Evolutionary conservation across 2,888 invertebrate genomes (phyloP).

Genomic region (Rhagonycha fulva): DNA sequence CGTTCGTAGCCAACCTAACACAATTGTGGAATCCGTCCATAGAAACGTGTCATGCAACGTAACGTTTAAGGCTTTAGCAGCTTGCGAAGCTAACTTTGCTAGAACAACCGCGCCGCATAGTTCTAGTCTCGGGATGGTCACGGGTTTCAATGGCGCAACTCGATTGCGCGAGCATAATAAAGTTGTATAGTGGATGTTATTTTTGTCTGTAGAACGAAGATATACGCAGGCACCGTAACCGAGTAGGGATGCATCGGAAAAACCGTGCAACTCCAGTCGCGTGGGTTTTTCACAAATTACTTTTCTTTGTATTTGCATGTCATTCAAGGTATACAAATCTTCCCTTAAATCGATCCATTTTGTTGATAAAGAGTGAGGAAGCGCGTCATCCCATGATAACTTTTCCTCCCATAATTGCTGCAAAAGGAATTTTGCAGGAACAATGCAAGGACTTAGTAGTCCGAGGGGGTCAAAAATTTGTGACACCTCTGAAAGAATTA

Average conservation of each 20-base stretch:
- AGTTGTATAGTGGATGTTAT: background rate
- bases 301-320: no score
- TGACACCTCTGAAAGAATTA: conserved; percentile 12
- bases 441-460: conserved; percentile 12
- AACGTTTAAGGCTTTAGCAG: no score
- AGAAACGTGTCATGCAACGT: no score
- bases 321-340: no score
- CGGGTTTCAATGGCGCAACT: conserved; percentile 14
- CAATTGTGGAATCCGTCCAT: background rate
- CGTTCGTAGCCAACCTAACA: background rate
- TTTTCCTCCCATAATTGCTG: conserved; percentile 20
- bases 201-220: background rate
- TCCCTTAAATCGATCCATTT: background rate
- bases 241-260: conserved; percentile 34
- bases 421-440: conserved; percentile 13
- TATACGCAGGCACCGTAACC: conserved; percentile 37
- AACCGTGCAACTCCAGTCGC: conserved; percentile 36
- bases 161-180: conserved; percentile 1
- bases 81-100: background rate
- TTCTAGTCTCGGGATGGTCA: conserved; percentile 21
- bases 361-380: background rate
- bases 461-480: conserved; percentile 21
- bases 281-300: background rate
- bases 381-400: conserved; percentile 17
- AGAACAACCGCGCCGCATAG: conserved; percentile 16